These are phyloP conservation scores for Proisotoma minuta DNA, from an alignment of 2,888 invertebrate genomes.

Conservation along the genomic window DNA sequence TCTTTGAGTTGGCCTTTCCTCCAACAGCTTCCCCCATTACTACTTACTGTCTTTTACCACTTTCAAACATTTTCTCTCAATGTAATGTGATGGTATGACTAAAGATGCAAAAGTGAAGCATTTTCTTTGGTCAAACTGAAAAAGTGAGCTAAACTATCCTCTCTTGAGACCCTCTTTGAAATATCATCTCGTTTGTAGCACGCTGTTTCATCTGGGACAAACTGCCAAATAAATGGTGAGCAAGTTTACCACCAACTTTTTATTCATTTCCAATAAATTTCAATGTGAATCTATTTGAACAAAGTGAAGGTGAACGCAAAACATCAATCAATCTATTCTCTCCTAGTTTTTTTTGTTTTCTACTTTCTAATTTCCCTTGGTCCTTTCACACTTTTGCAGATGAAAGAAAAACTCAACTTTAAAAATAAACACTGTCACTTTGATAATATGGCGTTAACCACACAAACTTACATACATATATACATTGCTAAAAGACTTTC, in stretches of 20 bases:
- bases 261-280: background rate
- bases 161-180: conserved; percentile 39
- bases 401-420: too few species aligned
- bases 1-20: conserved; percentile 5
- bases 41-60: background rate
- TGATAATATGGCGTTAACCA: too few species aligned
- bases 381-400: too few species aligned
- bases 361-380: background rate
- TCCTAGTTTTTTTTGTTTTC: background rate
- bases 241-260: background rate
- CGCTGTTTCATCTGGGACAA: conserved; percentile 23
- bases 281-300: background rate
- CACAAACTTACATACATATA: too few species aligned
- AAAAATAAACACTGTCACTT: too few species aligned
- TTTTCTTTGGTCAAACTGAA: conserved; percentile 13
- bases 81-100: conserved; percentile 11
- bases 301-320: background rate
- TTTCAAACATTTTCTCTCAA: conserved; percentile 13
- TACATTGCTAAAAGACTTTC: too few species aligned
- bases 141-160: conserved; percentile 32
- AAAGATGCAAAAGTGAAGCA: conserved; percentile 11
- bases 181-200: conserved; percentile 36
- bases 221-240: conserved; percentile 1
- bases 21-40: background rate
- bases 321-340: too few species aligned